Evolutionary conservation across 2,888 invertebrate species (phyloP), one percentile per base, ranked within the genome.

Genomic region (Chaitophorus viminalis): DNA sequence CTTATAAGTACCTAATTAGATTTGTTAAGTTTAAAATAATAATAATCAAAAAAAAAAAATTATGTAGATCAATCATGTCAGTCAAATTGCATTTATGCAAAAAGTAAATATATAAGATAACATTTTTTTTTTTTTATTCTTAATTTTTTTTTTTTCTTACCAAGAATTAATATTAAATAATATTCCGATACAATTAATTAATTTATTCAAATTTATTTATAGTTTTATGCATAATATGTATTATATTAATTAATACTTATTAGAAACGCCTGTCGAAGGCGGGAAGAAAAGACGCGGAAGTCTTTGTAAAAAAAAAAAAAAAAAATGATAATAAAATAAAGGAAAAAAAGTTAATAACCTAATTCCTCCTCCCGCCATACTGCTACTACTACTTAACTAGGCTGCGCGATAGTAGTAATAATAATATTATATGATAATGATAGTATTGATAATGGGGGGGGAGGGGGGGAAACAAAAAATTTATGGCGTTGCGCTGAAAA

Each of bases 11-110:
- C 46, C 46, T 46, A 36, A 81, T 81, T 81, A 81, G 74, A 75
- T 81, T 81, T n/a, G 65, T 87, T 81, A 81, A 81, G 74, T 81
- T 85, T 81, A 87, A 87, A 87, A 79, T 79, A 36, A 78, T 36
- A 87, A 87, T 33, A 70, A 84, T n/a, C 65, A 83, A 29, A 65
- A 75, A 75, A 82, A 85, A 85, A 78, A 78, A 86, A 70, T 70
- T 54, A 79, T 79, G 78, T 86, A 86, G 86, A 86, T 86, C 86
- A 86, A 86, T 86, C 79, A 79, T 72, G 54, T 86, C 86, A 86
- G 86, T 86, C 86, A 79, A 86, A 86, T 86, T 86, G 86, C 86
- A 72, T 31, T 78, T 11, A 79, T 72, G 86, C 86, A 86, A 86
- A 86, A 86, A 86, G 86, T 78, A 86, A 86, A 79, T 86, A 79